phyloP scores from a whole-genome alignment of 2,797 vertebrate species.

The Ambastaia sidthimunki region DNA sequence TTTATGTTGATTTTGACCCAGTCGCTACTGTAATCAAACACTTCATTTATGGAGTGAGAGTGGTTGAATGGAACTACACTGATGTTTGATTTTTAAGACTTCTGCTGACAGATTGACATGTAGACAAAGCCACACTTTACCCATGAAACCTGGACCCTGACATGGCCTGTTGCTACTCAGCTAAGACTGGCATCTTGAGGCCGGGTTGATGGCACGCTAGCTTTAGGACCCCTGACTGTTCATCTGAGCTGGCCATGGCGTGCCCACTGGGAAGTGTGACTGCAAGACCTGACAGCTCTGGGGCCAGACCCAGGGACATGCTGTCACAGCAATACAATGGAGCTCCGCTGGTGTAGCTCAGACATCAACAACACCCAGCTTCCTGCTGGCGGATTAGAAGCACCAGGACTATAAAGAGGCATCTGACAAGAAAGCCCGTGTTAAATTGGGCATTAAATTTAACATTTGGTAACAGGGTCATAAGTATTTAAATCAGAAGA shows the following conservation, averaged over 20 bases:
- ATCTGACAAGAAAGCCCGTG: constrained; percentile 74
- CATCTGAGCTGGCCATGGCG: constrained; percentile 68
- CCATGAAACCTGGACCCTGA: constrained; percentile 67
- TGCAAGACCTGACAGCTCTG: constrained; percentile 78
- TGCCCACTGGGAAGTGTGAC: constrained; percentile 80
- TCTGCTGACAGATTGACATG: constrained; percentile 58
- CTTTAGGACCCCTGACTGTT: constrained; percentile 78
- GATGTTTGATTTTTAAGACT: constrained; percentile 4
- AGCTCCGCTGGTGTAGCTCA: constrained; percentile 66
- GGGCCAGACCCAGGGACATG: constrained; percentile 77
- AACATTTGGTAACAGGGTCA: constrained; percentile 76
- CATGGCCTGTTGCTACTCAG: constrained; percentile 77
- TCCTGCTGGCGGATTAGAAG: constrained; percentile 71
- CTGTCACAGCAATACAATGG: constrained; percentile 76
- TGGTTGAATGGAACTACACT: neutral
- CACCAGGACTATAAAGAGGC: constrained; percentile 70
- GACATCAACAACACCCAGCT: constrained; percentile 67
- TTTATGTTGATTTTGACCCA: constrained; percentile 12
- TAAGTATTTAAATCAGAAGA: constrained; percentile 71
- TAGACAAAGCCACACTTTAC: constrained; percentile 68
- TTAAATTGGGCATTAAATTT: constrained; percentile 84
- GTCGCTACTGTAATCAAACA: neutral
- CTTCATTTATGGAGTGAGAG: neutral
- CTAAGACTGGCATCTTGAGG: constrained; percentile 74
- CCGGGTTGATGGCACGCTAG: constrained; percentile 61